phyloP scores from a whole-genome alignment of 1,140 invertebrate genomes.

The Drosophila lowei region DNA sequence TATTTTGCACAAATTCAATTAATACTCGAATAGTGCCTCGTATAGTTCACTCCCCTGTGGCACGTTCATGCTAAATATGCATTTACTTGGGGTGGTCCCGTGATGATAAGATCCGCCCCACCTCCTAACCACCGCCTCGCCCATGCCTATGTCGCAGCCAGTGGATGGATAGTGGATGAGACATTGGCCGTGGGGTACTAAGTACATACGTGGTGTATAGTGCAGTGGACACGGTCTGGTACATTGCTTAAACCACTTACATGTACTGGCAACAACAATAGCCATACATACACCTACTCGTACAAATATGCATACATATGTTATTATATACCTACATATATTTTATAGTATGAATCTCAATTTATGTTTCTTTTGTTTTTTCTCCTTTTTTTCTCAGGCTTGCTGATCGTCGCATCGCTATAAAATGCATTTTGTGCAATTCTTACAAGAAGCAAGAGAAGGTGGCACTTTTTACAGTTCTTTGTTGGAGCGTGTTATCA shows the following conservation, averaged over 20 bases:
- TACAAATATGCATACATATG: background rate
- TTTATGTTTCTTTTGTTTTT: slow-evolving; percentile 36
- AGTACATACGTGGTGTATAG: slow-evolving; percentile 2
- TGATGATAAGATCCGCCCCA: slow-evolving; percentile 48
- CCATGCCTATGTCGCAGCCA: slow-evolving; percentile 7
- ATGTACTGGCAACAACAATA: slow-evolving; percentile 18
- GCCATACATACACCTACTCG: background rate
- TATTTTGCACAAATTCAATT: no score
- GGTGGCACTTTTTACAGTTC: slow-evolving; percentile 48
- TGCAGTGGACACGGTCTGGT: slow-evolving; percentile 59
- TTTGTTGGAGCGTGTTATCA: slow-evolving; percentile 67
- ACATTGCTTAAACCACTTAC: slow-evolving; percentile 63
- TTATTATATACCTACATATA: background rate
- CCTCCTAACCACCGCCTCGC: slow-evolving; percentile 15
- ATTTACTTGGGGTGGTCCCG: slow-evolving; percentile 37
- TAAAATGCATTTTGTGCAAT: slow-evolving; percentile 68
- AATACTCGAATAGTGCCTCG: no score
- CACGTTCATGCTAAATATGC: slow-evolving; percentile 39
- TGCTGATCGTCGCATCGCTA: slow-evolving; percentile 61
- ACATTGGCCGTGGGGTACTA: slow-evolving; percentile 5
- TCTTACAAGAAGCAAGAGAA: slow-evolving; percentile 25
- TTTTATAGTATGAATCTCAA: slow-evolving; percentile 9
- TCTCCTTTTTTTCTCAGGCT: slow-evolving; percentile 51
- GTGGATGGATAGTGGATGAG: background rate
- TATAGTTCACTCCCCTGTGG: slow-evolving; percentile 8